These are phyloP conservation scores for Brenthis daphne DNA, from an alignment of 2,888 invertebrate species.

Conservation along the genomic window DNA sequence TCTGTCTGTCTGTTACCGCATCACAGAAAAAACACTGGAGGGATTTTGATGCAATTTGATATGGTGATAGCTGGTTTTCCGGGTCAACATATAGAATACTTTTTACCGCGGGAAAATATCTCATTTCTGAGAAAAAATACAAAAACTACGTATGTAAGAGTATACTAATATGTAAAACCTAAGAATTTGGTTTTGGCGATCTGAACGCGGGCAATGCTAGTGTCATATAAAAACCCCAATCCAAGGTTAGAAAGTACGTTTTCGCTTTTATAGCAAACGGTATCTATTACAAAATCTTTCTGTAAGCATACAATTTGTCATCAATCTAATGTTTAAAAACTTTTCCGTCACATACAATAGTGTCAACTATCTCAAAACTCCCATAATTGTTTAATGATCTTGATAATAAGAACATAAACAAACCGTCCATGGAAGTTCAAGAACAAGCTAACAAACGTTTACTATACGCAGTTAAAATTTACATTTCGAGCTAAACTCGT, in stretches of 20 bases:
- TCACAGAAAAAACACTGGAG: too few species aligned
- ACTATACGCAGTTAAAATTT: slow-evolving; percentile 57
- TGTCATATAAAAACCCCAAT: neutral
- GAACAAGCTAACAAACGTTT: slow-evolving; percentile 49
- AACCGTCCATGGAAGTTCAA: slow-evolving; percentile 51
- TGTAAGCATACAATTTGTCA: neutral
- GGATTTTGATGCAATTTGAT: too few species aligned
- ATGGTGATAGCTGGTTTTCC: too few species aligned
- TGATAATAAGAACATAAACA: slow-evolving; percentile 46
- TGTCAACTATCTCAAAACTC: slow-evolving; percentile 40
- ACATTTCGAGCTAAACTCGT: slow-evolving; percentile 65
- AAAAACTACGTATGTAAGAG: too few species aligned
- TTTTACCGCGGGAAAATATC: too few species aligned
- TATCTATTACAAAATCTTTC: neutral
- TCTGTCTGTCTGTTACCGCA: too few species aligned
- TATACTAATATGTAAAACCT: too few species aligned
- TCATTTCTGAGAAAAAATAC: too few species aligned
- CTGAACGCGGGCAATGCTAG: too few species aligned
- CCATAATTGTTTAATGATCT: slow-evolving; percentile 40
- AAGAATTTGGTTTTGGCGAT: too few species aligned
- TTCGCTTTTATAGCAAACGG: neutral
- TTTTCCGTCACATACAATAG: slow-evolving; percentile 6
- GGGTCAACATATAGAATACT: too few species aligned
- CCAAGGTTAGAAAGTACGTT: slow-evolving; percentile 3
- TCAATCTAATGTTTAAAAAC: neutral